Percentiles rank a stretch among this genome's conserved stretches.
phyloP scores from a whole-genome alignment of 2,888 invertebrate genomes.

The Chloroclysta siterata region DNA sequence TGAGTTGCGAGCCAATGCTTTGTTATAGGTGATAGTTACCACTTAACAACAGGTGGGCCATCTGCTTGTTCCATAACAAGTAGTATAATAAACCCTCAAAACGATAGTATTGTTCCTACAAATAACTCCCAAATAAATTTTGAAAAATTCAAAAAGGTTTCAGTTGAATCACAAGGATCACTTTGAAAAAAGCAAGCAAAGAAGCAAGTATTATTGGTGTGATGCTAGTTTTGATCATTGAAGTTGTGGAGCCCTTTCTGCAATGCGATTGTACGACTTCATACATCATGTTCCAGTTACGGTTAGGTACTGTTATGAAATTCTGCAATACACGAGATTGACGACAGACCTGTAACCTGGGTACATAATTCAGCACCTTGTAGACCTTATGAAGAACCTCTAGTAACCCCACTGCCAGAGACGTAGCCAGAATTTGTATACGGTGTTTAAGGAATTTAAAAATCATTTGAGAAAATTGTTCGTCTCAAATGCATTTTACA shows the following conservation, averaged over 20 bases:
- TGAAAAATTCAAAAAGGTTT: no score
- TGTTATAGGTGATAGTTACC: no score
- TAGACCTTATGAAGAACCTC: constrained; percentile 30
- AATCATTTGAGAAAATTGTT: not conserved
- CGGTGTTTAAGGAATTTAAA: not conserved
- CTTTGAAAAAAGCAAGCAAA: no score
- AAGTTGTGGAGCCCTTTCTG: not conserved
- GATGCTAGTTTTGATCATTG: not conserved
- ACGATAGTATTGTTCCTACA: no score
- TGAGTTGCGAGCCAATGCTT: no score
- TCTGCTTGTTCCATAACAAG: no score
- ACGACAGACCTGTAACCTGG: constrained; percentile 33
- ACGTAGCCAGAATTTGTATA: constrained; percentile 1
- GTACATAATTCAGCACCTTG: constrained; percentile 36
- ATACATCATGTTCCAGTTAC: constrained; percentile 19
- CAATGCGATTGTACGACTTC: not conserved
- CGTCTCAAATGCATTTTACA: no score
- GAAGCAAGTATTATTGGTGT: not conserved
- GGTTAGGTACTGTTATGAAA: constrained; percentile 9
- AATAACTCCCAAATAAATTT: no score
- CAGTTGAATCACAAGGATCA: no score
- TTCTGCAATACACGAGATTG: constrained; percentile 28
- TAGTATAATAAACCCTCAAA: no score
- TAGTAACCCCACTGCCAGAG: constrained; percentile 12
- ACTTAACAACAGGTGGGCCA: no score